Evolutionary conservation across 2,797 vertebrate species (phyloP).

Genomic region (Mus minutoides): DNA sequence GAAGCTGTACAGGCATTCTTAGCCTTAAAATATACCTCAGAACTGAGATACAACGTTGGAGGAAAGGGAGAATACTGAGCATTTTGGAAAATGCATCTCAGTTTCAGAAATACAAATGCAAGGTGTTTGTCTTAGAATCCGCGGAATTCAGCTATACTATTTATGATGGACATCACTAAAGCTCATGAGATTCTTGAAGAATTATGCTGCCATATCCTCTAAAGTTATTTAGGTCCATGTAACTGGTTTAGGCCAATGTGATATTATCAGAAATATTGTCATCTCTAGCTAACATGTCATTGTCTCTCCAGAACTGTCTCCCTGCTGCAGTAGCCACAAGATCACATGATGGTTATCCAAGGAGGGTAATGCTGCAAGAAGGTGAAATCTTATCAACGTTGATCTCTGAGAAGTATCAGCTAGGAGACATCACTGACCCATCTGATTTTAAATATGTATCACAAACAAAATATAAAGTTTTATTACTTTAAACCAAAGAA

Average conservation of each 20-base stretch:
- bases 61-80: neutral
- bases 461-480: neutral
- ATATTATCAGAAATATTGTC: neutral
- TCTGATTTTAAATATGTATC: neutral
- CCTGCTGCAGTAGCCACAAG: neutral
- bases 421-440: neutral
- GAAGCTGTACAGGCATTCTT: neutral
- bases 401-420: neutral
- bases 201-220: neutral
- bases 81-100: no score
- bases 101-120: conserved; percentile 9
- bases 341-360: fast-evolving
- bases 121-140: neutral
- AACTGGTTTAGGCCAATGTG: neutral
- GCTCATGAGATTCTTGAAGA: neutral
- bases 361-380: neutral
- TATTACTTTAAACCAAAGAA: conserved; percentile 32
- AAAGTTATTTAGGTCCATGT: neutral
- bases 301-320: neutral
- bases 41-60: neutral
- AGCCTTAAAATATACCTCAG: neutral
- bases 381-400: neutral
- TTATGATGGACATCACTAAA: neutral
- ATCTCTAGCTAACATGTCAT: neutral
- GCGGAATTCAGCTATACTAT: neutral